Percentiles rank a stretch among this genome's conserved stretches.
phyloP scores from a whole-genome alignment of 2,113 vertebrate genomes.

The Perca flavescens region DNA sequence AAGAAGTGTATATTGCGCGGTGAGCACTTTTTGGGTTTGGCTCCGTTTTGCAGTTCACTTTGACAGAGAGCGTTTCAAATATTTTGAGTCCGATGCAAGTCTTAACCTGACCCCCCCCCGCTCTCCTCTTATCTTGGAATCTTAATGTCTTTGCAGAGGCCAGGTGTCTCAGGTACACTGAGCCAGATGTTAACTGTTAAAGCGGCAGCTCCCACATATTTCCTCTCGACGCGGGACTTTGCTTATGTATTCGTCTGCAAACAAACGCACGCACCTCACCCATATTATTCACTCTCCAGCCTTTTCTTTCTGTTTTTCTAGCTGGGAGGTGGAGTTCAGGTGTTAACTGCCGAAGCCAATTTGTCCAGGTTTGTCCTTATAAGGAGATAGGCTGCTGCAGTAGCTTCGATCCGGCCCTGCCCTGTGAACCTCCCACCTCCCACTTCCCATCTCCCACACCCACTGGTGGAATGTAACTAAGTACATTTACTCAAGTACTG shows the following conservation, averaged over 20 bases:
- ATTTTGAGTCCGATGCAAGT: slow-evolving; percentile 69
- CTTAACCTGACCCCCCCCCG: slow-evolving; percentile 65
- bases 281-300: not conserved
- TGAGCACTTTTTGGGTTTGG: slow-evolving; percentile 3
- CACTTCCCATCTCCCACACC: slow-evolving; percentile 63
- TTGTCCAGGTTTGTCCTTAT: slow-evolving; percentile 75
- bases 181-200: slow-evolving; percentile 16
- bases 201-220: slow-evolving; percentile 1
- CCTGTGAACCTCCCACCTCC: slow-evolving; percentile 56
- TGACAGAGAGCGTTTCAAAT: slow-evolving; percentile 52
- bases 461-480: not conserved
- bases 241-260: not conserved
- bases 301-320: not conserved
- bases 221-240: not conserved
- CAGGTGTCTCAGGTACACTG: slow-evolving; percentile 43
- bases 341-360: slow-evolving; percentile 49
- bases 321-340: slow-evolving; percentile 67
- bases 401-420: slow-evolving; percentile 55
- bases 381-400: slow-evolving; percentile 65
- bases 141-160: slow-evolving; percentile 51
- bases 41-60: slow-evolving; percentile 16
- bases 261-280: not conserved
- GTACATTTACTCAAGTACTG: too few species aligned
- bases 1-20: not conserved
- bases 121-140: slow-evolving; percentile 60